Base-by-base conservation (phyloP, 2,113 vertebrate species). In the Alces alces region DNA sequence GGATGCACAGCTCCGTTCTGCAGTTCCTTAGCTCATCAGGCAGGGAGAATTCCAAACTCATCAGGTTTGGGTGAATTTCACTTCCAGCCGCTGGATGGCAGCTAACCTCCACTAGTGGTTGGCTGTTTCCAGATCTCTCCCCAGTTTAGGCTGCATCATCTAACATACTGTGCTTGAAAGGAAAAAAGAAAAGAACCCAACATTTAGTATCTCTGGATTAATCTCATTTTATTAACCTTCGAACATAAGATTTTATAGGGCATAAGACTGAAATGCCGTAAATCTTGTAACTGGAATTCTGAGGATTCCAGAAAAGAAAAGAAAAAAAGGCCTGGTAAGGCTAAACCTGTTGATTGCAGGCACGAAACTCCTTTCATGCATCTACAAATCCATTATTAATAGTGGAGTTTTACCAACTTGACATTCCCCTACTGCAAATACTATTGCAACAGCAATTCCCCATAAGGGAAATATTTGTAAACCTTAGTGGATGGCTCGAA, bases 81-180 rank as follows among this genome's bases (percentile, higher is more conserved):
- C 25, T 97, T 96, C 66, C 45, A 39, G 73, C 98, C 98, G 73
- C 98, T 98, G 95, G 99, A 95, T 98, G 99, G 98, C 98, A 98
- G 98, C 96, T 91, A 70, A 95, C 79, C 55, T 82, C 98, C 88
- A 8, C 13, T 6, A 55, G 66, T 93, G 61, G 45, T 11, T 27
- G 13, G 21, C 33, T 0, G 0, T 8, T 60, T 50, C n/a, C 27
- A 16, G 3, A 1, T 64, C 64, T 28, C 28, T 17, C 27, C 30
- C 3, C 7, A 11, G 39, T 2, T 14, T 2, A 17, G 79, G 25
- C 43, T 19, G 13, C 76, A 23, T 96, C 66, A 4, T 83, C 80
- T 43, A 88, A 27, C 1, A 17, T 45, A 45, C 58, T 93, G 70
- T 43, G 30, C 43, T 96, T 60, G 96, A 88, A 86, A 89, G 73